Conservation (phyloP, 2,113 vertebrate genomes). For the Brienomyrus longianalis region DNA sequence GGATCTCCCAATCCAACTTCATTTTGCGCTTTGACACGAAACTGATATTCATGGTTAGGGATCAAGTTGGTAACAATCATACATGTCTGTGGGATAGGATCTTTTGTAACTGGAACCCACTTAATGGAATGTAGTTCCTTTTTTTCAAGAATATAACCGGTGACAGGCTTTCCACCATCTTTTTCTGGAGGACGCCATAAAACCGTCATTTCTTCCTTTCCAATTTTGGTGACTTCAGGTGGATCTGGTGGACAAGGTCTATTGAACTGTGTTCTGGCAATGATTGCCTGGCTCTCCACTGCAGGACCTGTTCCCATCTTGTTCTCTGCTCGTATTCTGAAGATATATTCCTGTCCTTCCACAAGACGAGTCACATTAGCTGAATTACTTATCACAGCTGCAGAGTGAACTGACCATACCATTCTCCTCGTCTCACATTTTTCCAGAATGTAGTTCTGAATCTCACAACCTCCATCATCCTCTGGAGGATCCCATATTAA, state of each 20-base stretch:
- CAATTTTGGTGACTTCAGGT: conserved; percentile 83
- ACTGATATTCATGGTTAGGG: conserved; percentile 91
- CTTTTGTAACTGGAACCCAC: conserved; percentile 89
- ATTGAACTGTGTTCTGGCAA: conserved; percentile 84
- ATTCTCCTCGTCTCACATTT: conserved; percentile 96
- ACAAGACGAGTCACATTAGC: conserved; percentile 83
- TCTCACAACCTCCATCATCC: conserved; percentile 94
- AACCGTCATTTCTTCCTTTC: conserved; percentile 91
- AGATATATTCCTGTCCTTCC: conserved; percentile 94
- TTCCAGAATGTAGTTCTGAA: conserved; percentile 96
- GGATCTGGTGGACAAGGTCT: conserved; percentile 81
- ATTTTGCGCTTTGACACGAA: conserved; percentile 95
- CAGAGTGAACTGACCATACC: conserved; percentile 89
- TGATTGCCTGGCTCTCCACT: conserved; percentile 79
- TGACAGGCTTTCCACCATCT: conserved; percentile 90
- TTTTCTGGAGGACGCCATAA: conserved; percentile 86
- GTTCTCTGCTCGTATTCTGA: conserved; percentile 93
- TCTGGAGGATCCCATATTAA: conserved; percentile 86
- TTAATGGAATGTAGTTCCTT: conserved; percentile 80
- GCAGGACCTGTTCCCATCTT: conserved; percentile 96
- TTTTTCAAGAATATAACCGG: conserved; percentile 88
- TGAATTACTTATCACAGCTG: conserved; percentile 73
- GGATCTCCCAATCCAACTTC: conserved; percentile 86
- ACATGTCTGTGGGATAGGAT: conserved; percentile 68
- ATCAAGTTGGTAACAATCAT: conserved; percentile 83